These are phyloP conservation scores for Acanthococcus lagerstroemiae DNA, from an alignment of 2,888 invertebrate genomes.

Conservation along the genomic window DNA sequence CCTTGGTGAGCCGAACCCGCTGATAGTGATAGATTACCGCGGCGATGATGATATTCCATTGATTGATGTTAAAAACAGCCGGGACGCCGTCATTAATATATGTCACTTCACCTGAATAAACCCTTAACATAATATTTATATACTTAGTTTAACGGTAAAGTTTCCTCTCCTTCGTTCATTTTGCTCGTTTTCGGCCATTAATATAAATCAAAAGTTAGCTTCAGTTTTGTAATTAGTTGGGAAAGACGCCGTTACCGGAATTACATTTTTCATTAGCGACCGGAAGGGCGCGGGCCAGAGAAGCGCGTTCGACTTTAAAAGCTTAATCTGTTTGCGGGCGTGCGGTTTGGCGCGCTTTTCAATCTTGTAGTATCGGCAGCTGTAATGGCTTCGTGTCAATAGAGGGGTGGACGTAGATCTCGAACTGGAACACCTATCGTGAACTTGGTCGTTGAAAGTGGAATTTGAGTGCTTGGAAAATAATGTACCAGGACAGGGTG, in stretches of 20 bases:
- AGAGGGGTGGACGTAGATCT: too few relatives aligned
- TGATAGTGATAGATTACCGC: conserved; percentile 27
- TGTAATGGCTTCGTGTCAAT: too few relatives aligned
- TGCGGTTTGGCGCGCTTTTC: too few relatives aligned
- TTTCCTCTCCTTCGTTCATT: neutral
- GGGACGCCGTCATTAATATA: conserved; percentile 24
- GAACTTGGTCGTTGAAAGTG: too few relatives aligned
- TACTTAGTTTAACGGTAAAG: conserved; percentile 24
- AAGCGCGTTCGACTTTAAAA: too few relatives aligned
- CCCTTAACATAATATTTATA: conserved; percentile 28
- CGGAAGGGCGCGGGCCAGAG: too few relatives aligned
- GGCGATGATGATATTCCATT: conserved; percentile 21
- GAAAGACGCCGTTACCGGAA: neutral
- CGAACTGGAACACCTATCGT: too few relatives aligned
- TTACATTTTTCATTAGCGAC: neutral
- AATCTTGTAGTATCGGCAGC: too few relatives aligned
- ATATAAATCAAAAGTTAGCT: conserved; percentile 21
- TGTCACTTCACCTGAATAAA: conserved; percentile 30
- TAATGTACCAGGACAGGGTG: too few relatives aligned
- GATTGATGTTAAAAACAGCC: conserved; percentile 26
- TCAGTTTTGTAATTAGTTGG: conserved; percentile 24
- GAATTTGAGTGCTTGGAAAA: too few relatives aligned
- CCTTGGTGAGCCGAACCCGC: neutral
- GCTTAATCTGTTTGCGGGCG: too few relatives aligned
- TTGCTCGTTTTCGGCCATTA: conserved; percentile 7